Base-by-base conservation (phyloP, 1,140 invertebrate genomes). In the Matsumurasca onukii region DNA sequence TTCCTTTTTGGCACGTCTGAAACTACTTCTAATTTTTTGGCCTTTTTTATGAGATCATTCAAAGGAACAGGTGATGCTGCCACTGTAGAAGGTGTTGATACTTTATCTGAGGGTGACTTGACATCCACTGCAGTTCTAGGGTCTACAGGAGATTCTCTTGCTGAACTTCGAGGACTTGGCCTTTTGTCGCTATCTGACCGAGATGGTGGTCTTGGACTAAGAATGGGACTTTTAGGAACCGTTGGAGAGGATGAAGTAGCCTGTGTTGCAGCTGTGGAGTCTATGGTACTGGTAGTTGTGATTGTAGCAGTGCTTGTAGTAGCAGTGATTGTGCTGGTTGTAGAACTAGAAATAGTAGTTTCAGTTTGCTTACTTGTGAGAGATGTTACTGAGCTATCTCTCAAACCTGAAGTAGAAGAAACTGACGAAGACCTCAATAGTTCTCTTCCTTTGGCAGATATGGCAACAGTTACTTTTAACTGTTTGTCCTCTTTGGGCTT, bases 401-500 rank as follows among this genome's bases (percentile, higher is more conserved):
- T 65, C 0, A 69, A 48, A 13, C 57, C 73, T 24, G 49, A 24
- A 3, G 51, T 48, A 24, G 70, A 48, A 2, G 74, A 71, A 5
- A 69, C 13, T 68, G 61, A 69, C 27, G 77, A 80, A 27, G 78
- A 72, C n/a, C 73, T 70, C 13, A 80, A 69, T 17, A 81, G 71
- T 67, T 83, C 80, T 67, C 77, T 81, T 0, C 81, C 82, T 74
- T 80, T 83, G 2, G 81, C 75, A 5, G 80, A 81, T 48, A 84
- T 80, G 0, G 80, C 77, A 0, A 81, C 78, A 3, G 79, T 78
- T 0, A 82, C 77, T 66, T 80, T 82, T 15, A 81, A 29, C 0
- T 77, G 74, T 75, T 84, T 85, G 25, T 83, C 80, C 67, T 81
- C 77, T 1, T 73, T 80, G 49, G 70, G 70, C 69, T 75, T 78